Percentiles rank a stretch among this genome's conserved stretches.
phyloP scores from a whole-genome alignment of 2,888 invertebrate genomes.

The Nemotelus nigrinus region DNA sequence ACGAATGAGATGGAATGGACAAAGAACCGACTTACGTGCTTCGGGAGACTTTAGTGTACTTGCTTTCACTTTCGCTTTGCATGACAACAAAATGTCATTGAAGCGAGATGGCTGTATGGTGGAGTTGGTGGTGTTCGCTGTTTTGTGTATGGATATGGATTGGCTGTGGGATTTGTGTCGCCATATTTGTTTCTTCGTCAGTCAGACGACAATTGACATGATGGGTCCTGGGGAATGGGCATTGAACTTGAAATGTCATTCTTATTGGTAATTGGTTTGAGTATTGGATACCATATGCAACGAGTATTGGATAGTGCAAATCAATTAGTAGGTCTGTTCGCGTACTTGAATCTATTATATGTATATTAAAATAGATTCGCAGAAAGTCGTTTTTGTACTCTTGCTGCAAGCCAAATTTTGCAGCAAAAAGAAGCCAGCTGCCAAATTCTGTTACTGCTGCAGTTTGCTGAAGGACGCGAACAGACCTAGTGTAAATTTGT shows the following conservation, averaged over 20 bases:
- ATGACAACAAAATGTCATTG: constrained; percentile 40
- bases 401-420: too few species aligned
- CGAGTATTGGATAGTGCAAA: too few species aligned
- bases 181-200: constrained; percentile 11
- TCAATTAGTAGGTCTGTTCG: too few species aligned
- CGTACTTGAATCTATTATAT: too few species aligned
- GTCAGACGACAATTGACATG: not conserved
- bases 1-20: constrained; percentile 30
- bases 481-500: too few species aligned
- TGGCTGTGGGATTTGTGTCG: not conserved
- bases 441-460: too few species aligned
- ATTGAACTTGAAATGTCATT: constrained; percentile 33
- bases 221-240: constrained; percentile 16
- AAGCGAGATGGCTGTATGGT: constrained; percentile 35
- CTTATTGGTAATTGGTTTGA: not conserved
- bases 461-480: too few species aligned
- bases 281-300: too few species aligned
- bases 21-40: constrained; percentile 27
- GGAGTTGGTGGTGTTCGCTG: not conserved
- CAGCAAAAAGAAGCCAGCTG: too few species aligned
- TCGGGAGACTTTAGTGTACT: not conserved
- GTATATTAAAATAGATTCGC: too few species aligned
- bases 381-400: too few species aligned
- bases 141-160: not conserved
- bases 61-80: constrained; percentile 35